Evolutionary conservation across 2,113 vertebrate species (phyloP).

Genomic region (Pristiophorus japonicus): DNA sequence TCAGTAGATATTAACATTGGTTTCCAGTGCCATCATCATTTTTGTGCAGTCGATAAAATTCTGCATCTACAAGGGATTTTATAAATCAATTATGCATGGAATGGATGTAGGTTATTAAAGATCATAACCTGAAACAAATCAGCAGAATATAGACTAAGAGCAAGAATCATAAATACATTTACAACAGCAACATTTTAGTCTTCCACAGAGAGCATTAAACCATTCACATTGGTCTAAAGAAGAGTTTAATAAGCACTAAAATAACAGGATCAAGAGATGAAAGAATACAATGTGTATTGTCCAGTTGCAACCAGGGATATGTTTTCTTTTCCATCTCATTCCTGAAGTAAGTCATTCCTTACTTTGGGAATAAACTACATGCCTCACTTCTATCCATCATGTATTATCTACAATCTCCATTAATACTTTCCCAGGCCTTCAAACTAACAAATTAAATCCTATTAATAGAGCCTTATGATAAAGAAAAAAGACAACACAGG

Average conservation of each 20-base stretch:
- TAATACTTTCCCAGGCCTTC: not conserved
- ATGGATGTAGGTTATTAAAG: not conserved
- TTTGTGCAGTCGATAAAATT: not conserved
- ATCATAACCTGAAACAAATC: not conserved
- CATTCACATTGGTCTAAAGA: not conserved
- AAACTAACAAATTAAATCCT: not conserved
- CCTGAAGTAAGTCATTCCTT: not conserved
- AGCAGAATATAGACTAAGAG: not conserved
- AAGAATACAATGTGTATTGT: not conserved
- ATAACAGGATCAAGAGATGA: not conserved
- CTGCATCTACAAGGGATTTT: not conserved
- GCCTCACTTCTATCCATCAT: not conserved
- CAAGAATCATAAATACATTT: not conserved
- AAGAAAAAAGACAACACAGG: not conserved
- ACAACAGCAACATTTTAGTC: not conserved
- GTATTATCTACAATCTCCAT: not conserved
- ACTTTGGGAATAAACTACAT: not conserved
- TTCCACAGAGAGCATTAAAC: not conserved
- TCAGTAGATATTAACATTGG: not conserved
- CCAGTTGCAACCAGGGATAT: not conserved
- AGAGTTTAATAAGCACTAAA: not conserved
- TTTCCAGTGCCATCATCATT: not conserved
- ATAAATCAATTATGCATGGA: not conserved
- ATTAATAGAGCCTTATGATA: not conserved
- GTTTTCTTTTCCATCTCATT: not conserved